phyloP scores from a whole-genome alignment of 2,888 invertebrate genomes.

The Sipha maydis region DNA sequence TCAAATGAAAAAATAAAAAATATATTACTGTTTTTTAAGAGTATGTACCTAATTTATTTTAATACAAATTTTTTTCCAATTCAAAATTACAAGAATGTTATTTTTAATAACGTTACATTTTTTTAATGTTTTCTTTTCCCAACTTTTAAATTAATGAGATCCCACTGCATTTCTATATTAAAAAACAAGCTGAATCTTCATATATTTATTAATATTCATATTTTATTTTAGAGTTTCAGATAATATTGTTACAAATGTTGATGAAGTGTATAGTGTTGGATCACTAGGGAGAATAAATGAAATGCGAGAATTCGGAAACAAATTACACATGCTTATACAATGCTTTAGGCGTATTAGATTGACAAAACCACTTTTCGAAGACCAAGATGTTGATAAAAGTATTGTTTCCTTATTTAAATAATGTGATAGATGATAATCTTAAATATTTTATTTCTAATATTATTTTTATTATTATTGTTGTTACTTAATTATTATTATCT shows the following conservation, averaged over 20 bases:
- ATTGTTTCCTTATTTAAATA: conserved; percentile 66
- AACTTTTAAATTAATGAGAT: no score
- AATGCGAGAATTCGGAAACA: conserved; percentile 93
- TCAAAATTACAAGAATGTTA: no score
- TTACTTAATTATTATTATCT: not conserved
- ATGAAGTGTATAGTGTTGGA: conserved; percentile 89
- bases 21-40: no score
- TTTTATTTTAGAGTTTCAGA: conserved; percentile 75
- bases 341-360: conserved; percentile 90
- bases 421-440: not conserved
- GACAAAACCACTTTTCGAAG: conserved; percentile 81
- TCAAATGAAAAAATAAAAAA: no score
- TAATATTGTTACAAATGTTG: conserved; percentile 83
- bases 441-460: not conserved
- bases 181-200: no score
- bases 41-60: no score
- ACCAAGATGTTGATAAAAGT: conserved; percentile 74
- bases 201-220: no score
- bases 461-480: not conserved
- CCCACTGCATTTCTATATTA: not conserved
- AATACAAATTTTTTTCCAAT: no score
- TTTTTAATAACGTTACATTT: no score
- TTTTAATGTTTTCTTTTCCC: no score
- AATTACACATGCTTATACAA: conserved; percentile 90
- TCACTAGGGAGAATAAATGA: conserved; percentile 99